A percentile compares a stretch with the other conserved stretches of the same genome.
Conservation (phyloP, 2,888 invertebrate species). For the Catocala sponsa region DNA sequence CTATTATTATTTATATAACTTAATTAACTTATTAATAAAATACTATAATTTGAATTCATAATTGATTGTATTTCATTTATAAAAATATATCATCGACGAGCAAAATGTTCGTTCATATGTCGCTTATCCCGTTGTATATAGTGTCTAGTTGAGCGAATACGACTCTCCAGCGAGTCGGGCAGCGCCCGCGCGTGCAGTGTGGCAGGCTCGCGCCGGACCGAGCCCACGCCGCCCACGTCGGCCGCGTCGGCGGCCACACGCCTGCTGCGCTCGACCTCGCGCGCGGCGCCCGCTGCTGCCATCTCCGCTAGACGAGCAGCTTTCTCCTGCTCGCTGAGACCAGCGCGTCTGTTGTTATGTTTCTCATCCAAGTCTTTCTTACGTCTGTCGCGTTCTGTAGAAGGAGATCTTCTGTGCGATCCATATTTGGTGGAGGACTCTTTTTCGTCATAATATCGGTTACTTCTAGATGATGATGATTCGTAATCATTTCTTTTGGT, state of each 20-base stretch:
- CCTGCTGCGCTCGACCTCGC: slow-evolving; percentile 90
- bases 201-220: slow-evolving; percentile 87
- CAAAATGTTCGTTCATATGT: slow-evolving; percentile 96
- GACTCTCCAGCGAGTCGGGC: slow-evolving; percentile 92
- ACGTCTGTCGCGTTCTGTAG: slow-evolving; percentile 29
- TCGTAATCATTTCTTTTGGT: slow-evolving; percentile 36
- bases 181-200: slow-evolving; percentile 89
- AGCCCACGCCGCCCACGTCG: slow-evolving; percentile 76
- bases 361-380: slow-evolving; percentile 46
- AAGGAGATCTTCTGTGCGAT: slow-evolving; percentile 19
- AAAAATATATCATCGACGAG: slow-evolving; percentile 77
- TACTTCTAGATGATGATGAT: slow-evolving; percentile 48
- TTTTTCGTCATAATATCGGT: slow-evolving; percentile 31
- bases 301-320: slow-evolving; percentile 91
- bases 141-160: slow-evolving; percentile 96
- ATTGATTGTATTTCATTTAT: slow-evolving; percentile 29
- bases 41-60: slow-evolving; percentile 23
- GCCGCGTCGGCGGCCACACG: slow-evolving; percentile 89
- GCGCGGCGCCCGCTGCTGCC: slow-evolving; percentile 93
- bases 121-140: slow-evolving; percentile 94
- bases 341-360: slow-evolving; percentile 45
- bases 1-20: slow-evolving; percentile 7
- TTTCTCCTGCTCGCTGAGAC: slow-evolving; percentile 83
- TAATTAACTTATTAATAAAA: slow-evolving; percentile 33
- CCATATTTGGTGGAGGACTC: slow-evolving; percentile 19